These are phyloP conservation scores for Myripristis murdjan DNA, from an alignment of 2,797 vertebrate genomes.

Conservation along the genomic window DNA sequence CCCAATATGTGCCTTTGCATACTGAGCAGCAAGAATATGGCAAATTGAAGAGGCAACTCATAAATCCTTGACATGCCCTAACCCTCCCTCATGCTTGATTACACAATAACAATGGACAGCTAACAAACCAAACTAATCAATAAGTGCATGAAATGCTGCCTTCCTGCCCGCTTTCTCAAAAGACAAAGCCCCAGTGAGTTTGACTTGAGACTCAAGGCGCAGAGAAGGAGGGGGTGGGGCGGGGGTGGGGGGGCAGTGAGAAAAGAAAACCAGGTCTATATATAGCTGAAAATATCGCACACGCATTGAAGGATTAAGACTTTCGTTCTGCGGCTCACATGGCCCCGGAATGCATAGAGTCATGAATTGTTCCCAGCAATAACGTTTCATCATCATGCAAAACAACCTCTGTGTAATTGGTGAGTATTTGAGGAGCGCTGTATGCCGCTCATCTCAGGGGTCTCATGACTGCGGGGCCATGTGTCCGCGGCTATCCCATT, in stretches of 20 bases:
- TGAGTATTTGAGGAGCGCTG: conserved; percentile 87
- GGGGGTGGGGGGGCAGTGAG: no score
- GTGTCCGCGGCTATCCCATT: conserved; percentile 91
- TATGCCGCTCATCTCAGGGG: conserved; percentile 85
- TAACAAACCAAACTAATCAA: conserved; percentile 79
- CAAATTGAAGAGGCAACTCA: conserved; percentile 48
- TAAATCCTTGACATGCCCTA: conserved; percentile 62
- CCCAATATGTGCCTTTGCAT: conserved; percentile 58
- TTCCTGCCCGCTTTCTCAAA: conserved; percentile 69
- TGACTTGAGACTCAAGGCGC: conserved; percentile 64
- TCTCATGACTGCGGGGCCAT: conserved; percentile 90
- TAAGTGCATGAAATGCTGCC: conserved; percentile 76
- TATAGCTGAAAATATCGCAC: conserved; percentile 97
- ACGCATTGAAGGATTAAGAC: conserved; percentile 93
- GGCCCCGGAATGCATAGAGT: conserved; percentile 97
- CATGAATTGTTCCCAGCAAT: conserved; percentile 98
- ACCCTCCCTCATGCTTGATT: conserved; percentile 71
- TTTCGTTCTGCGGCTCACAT: conserved; percentile 94
- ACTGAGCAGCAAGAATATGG: conserved; percentile 59
- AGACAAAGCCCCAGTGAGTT: conserved; percentile 85
- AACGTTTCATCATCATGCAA: conserved; percentile 95
- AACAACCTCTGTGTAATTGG: conserved; percentile 94
- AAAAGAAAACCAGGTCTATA: conserved; percentile 87
- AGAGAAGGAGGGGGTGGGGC: conserved; percentile 60
- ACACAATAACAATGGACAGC: conserved; percentile 81